Base-by-base conservation (phyloP, 1,140 invertebrate species). In the Hylaeus volcanicus region DNA sequence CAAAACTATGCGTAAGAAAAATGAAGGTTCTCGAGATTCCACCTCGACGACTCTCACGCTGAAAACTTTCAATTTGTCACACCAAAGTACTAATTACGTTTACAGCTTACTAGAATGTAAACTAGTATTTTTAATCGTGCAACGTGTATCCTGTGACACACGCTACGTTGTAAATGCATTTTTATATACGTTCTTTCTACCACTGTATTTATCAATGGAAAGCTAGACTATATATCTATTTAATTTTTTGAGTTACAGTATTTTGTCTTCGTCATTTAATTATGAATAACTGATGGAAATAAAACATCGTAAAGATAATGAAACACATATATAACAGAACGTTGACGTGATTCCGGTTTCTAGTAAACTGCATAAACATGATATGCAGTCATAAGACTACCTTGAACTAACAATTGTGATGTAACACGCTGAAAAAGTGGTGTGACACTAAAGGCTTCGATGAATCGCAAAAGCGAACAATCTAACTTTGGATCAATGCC, bases 351-450 rank as follows among this genome's bases (percentile, higher is more conserved):
- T 45, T 43, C n/a, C 39, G 43, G 14, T 43, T 51, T 15, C n/a
- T 8, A 11, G 1, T 58, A 15, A 48, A 65, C 26, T 60, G 71
- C 53, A 74, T 45, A 55, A 75, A 37, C 12, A 65, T 71, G 55
- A 66, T 26, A 1, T 65, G 11, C 14, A 66, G 15, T 75, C 56
- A 51, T 55, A 69, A 79, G 63, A 72, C 14, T 81, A 79, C 88
- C 85, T 88, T 88, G 88, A 89, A 86, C 79, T 70, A 74, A 77
- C 72, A 82, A 70, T 76, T 75, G 74, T 79, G 55, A 51, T 80
- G 53, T 58, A 73, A 69, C 41, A 77, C 45, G 66, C 78, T 63
- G 60, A 74, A 81, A 84, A 73, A 48, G 65, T 45, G 48, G 83
- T 45, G 53, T 60, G 37, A 15, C 53, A 60, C 39, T 58, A 41